Percentiles rank a stretch among this genome's conserved stretches.
phyloP scores from a whole-genome alignment of 2,113 vertebrate genomes.

The Xiphophorus maculatus region DNA sequence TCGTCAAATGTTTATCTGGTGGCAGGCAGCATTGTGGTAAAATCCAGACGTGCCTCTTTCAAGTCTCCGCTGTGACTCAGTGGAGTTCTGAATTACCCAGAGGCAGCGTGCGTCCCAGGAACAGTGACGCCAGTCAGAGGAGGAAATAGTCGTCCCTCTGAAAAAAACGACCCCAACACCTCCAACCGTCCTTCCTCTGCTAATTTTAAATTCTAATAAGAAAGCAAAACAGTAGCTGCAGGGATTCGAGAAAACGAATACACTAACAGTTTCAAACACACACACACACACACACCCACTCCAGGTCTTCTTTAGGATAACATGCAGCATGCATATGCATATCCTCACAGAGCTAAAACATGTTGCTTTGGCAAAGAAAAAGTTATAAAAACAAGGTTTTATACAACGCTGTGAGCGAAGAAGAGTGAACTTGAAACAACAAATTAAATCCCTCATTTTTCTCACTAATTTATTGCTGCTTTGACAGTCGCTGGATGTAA shows the following conservation, averaged over 20 bases:
- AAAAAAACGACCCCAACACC: slow-evolving; percentile 1
- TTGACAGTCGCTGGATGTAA: neutral
- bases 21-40: slow-evolving; percentile 25
- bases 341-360: neutral
- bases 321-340: neutral
- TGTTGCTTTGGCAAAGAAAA: neutral
- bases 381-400: slow-evolving; percentile 22
- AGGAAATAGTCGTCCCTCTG: neutral
- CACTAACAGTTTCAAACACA: neutral
- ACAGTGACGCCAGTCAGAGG: neutral
- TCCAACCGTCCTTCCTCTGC: neutral
- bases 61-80: slow-evolving; percentile 46
- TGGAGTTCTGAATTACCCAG: slow-evolving; percentile 29
- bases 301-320: neutral
- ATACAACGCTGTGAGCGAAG: neutral
- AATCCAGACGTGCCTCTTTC: slow-evolving; percentile 35
- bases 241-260: neutral
- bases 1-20: slow-evolving; percentile 33
- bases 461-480: neutral
- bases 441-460: slow-evolving; percentile 15
- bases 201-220: slow-evolving; percentile 4
- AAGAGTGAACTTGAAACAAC: slow-evolving; percentile 11
- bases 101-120: slow-evolving; percentile 20
- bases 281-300: neutral
- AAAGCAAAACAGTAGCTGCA: neutral